A percentile compares a stretch with the other conserved stretches of the same genome.
phyloP scores from a whole-genome alignment of 2,797 vertebrate species.

The Neomorphus geoffroyi region DNA sequence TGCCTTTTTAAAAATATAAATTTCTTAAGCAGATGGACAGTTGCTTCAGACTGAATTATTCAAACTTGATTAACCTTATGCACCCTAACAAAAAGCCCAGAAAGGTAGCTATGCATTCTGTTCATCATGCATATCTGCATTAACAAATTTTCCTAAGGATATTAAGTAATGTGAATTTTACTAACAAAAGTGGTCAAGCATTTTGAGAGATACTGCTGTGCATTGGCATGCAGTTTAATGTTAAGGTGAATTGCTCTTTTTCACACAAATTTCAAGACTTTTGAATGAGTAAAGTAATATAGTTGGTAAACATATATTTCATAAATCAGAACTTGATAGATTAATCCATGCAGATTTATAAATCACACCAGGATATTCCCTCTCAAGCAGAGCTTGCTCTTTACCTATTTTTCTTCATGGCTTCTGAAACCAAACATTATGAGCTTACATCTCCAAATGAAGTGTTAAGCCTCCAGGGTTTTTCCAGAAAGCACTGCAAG shows the following conservation, averaged over 20 bases:
- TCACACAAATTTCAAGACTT: neutral
- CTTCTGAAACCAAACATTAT: neutral
- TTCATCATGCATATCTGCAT: neutral
- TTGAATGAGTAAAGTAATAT: neutral
- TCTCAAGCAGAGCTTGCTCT: slow-evolving; percentile 14
- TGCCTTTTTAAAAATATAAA: neutral
- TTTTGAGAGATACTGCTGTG: neutral
- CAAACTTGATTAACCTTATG: slow-evolving; percentile 28
- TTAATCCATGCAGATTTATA: slow-evolving; percentile 36
- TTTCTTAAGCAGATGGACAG: neutral
- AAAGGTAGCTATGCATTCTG: slow-evolving; percentile 1
- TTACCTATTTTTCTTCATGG: neutral
- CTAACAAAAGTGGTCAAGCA: neutral
- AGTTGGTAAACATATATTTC: slow-evolving; percentile 35
- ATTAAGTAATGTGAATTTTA: slow-evolving; percentile 7
- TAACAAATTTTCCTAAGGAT: slow-evolving; percentile 39
- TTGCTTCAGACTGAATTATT: slow-evolving; percentile 11
- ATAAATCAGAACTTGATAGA: slow-evolving; percentile 49
- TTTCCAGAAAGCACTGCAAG: neutral
- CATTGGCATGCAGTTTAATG: neutral
- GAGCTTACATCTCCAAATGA: slow-evolving; percentile 20
- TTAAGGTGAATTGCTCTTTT: neutral
- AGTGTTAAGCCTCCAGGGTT: neutral
- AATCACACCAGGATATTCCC: slow-evolving; percentile 30
- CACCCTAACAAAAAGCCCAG: neutral